Evolutionary conservation across 2,113 vertebrate genomes (phyloP), one percentile per base, ranked within the genome.

Genomic region (Zapus hudsonius): DNA sequence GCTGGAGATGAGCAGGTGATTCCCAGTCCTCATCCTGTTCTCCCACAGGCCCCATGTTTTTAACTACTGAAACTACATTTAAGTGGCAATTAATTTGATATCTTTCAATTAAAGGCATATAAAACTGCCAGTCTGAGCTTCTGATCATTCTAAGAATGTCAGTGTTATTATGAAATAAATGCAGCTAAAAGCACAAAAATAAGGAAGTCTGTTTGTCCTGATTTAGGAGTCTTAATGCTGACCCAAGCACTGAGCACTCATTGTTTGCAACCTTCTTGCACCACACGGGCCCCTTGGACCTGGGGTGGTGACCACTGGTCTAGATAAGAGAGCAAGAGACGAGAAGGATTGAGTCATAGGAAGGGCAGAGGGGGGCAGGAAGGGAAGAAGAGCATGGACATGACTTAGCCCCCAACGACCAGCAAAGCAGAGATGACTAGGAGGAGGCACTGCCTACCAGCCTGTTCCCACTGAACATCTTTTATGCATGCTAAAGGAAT

Each of bases 261-360:
- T 84, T 91, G 84, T 87, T 20, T 78, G 63, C 57, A 89, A 33
- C 15, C n/a, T 64, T 73, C 73, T 87, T 84, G 52, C 13, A 16
- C 29, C 52, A 23, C 22, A 3, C 1, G 7, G 84, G 31, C 44
- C 36, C 81, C 23, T 9, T 36, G 36, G 59, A 69, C 74, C 74
- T 61, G 57, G 16, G 52, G 80, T 66, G 63, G 27, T 83, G 82
- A 52, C n/a, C 42, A 38, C 8, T 27, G 12, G 66, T 66, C 25
- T 90, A 94, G 84, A 96, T 93, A 91, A 92, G 72, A 70, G 16
- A 27, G 95, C 92, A 91, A 92, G 72, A 70, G 16, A 27, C 57
- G 59, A 52, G 59, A 31, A 55, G 63, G 55, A 63, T 3, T 74
- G 31, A 44, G 47, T 92, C 92, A 42, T 5, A 5, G 91, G 42